Percentiles rank a stretch among this genome's conserved stretches.
Conservation (phyloP, 2,113 vertebrate species). For the Microtus ochrogaster region DNA sequence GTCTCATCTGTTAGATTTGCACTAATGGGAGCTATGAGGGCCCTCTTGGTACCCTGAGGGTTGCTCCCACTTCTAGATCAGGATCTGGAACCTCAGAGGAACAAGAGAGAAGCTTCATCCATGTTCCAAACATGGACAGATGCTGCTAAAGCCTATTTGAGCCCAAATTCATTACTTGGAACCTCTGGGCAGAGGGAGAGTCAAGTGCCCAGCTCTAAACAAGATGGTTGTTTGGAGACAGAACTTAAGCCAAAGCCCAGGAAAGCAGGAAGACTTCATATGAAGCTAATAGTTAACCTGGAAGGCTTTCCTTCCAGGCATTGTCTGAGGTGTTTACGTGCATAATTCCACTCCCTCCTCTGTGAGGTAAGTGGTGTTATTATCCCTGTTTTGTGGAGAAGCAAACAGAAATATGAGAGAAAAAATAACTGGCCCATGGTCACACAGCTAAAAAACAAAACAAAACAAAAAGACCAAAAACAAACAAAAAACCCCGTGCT, state of each 20-base stretch:
- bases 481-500: too few relatives aligned
- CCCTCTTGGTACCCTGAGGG: neutral
- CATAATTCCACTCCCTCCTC: neutral
- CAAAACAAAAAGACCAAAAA: neutral
- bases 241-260: neutral
- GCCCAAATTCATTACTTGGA: neutral
- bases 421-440: neutral
- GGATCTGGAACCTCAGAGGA: neutral
- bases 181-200: neutral
- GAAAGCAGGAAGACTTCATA: neutral
- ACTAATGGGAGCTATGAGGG: neutral
- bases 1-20: neutral
- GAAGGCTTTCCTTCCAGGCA: conserved; percentile 27
- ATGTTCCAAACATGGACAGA: neutral
- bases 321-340: conserved; percentile 61
- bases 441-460: neutral
- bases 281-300: conserved; percentile 45
- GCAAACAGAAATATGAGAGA: neutral
- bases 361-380: conserved; percentile 42
- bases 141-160: neutral
- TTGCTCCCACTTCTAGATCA: neutral
- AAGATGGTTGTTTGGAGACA: neutral
- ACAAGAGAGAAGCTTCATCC: neutral
- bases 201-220: neutral
- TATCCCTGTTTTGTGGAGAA: conserved; percentile 40